Evolutionary conservation across 2,797 vertebrate genomes (phyloP).

Genomic region (Hippopotamyrus pictus): DNA sequence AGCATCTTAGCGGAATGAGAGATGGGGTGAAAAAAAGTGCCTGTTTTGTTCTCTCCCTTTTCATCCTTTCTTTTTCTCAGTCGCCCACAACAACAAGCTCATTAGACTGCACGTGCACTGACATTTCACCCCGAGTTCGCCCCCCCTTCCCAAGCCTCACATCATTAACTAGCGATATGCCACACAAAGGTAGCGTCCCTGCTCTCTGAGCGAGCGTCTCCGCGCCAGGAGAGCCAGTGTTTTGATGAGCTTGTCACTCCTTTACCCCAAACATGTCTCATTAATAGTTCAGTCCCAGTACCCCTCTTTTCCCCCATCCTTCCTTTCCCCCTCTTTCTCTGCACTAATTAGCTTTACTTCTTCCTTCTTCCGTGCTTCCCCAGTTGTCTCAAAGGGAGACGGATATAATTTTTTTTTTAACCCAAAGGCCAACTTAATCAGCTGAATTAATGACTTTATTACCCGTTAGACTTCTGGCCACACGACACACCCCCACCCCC

Average conservation of each 20-base stretch:
- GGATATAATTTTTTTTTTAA: constrained; percentile 88
- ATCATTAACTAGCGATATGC: constrained; percentile 83
- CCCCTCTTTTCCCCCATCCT: constrained; percentile 70
- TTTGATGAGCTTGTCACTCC: constrained; percentile 89
- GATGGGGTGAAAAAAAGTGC: constrained; percentile 21
- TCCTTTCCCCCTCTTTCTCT: constrained; percentile 63
- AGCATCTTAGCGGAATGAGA: constrained; percentile 20
- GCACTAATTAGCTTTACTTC: constrained; percentile 87
- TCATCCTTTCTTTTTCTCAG: constrained; percentile 34
- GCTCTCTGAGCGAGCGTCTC: constrained; percentile 73
- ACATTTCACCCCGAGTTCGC: constrained; percentile 77
- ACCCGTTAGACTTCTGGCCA: constrained; percentile 76
- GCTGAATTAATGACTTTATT: constrained; percentile 98
- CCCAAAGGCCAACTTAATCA: constrained; percentile 98
- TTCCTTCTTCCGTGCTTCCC: constrained; percentile 72
- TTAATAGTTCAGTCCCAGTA: constrained; percentile 84
- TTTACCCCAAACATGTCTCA: constrained; percentile 91
- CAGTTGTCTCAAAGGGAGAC: constrained; percentile 76
- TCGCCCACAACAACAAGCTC: constrained; percentile 64
- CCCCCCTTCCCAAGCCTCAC: constrained; percentile 75
- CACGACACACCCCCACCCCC: constrained; percentile 41
- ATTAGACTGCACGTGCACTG: constrained; percentile 79
- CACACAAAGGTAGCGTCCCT: constrained; percentile 77
- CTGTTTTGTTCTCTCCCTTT: constrained; percentile 26
- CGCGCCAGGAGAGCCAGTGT: constrained; percentile 71